Percentiles rank a stretch among this genome's conserved stretches.
Evolutionary conservation across 2,113 vertebrate species (phyloP).

Genomic region (Balaenoptera acutorostrata): DNA sequence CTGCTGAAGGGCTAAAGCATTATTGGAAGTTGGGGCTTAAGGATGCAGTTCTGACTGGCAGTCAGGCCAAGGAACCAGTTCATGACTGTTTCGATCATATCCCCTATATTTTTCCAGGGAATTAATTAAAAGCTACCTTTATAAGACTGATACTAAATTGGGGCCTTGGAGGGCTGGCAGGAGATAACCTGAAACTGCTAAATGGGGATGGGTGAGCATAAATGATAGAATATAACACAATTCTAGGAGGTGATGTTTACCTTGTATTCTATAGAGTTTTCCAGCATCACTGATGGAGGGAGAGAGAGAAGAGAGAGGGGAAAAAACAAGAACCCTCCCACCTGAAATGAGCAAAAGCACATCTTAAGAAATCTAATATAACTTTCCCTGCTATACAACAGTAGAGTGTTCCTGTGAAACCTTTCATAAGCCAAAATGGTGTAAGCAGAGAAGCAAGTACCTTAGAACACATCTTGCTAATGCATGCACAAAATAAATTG

Average conservation of each 20-base stretch:
- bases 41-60: background rate
- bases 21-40: background rate
- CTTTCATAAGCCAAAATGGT: background rate
- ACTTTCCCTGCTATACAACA: background rate
- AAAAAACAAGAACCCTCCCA: background rate
- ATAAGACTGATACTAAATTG: background rate
- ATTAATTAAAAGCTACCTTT: background rate
- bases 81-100: background rate
- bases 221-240: background rate
- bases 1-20: background rate
- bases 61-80: background rate
- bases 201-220: background rate
- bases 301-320: background rate
- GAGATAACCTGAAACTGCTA: background rate
- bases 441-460: background rate
- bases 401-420: background rate
- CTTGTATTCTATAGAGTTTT: background rate
- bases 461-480: background rate
- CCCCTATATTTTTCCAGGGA: background rate
- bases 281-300: background rate
- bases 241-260: background rate
- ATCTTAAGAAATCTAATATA: background rate
- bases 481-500: background rate
- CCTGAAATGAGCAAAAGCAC: background rate
- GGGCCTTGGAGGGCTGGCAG: background rate